These are phyloP conservation scores for Campylorhamphus procurvoides DNA, from an alignment of 2,113 vertebrate species.

Conservation along the genomic window DNA sequence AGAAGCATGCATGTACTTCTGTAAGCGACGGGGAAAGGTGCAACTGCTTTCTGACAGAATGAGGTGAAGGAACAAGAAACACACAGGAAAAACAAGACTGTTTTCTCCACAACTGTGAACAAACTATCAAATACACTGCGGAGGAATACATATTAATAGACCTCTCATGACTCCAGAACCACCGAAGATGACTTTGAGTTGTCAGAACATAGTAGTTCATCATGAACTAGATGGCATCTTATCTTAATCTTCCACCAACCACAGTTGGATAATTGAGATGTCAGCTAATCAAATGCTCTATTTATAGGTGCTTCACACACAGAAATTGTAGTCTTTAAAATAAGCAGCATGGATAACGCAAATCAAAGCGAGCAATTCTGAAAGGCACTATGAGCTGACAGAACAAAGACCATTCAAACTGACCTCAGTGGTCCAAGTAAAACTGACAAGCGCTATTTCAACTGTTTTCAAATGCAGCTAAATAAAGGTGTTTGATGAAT, in stretches of 20 bases:
- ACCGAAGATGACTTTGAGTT: background rate
- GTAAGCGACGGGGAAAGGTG: background rate
- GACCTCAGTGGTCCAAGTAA: background rate
- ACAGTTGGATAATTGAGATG: background rate
- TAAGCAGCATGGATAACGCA: background rate
- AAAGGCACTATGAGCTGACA: background rate
- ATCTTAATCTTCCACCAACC: background rate
- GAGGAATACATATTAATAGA: background rate
- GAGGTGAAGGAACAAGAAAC: background rate
- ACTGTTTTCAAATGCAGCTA: background rate
- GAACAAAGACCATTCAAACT: background rate
- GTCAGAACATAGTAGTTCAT: background rate
- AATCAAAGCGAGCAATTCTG: background rate
- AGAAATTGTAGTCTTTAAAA: background rate
- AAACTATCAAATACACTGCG: background rate
- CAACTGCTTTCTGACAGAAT: slow-evolving; percentile 31
- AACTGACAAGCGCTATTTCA: background rate
- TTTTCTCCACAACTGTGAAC: background rate
- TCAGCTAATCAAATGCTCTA: background rate
- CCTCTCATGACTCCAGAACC: background rate
- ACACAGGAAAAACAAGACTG: background rate
- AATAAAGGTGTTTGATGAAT: background rate
- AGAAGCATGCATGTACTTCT: background rate
- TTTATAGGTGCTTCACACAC: background rate
- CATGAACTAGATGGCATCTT: background rate